Conservation (phyloP, 2,888 invertebrate genomes). For the Drosophila pegasa region DNA sequence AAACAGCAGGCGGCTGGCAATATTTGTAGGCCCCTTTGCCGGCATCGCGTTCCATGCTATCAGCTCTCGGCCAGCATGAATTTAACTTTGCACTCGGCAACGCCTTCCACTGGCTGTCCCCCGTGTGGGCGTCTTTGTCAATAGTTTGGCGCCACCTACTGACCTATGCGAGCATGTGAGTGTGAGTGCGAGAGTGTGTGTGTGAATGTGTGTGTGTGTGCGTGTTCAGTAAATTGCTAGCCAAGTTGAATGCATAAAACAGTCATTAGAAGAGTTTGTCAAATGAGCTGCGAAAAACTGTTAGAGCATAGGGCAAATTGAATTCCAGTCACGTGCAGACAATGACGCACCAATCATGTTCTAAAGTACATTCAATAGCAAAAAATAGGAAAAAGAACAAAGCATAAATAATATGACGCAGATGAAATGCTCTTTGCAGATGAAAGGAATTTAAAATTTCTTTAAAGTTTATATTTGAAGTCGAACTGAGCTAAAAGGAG, state of each 20-base stretch:
- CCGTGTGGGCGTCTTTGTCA: constrained; percentile 28
- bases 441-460: neutral
- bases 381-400: constrained; percentile 6
- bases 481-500: neutral
- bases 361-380: constrained; percentile 28
- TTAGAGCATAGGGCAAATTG: constrained; percentile 49
- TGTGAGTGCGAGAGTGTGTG: neutral
- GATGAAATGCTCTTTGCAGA: neutral
- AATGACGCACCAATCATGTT: constrained; percentile 72
- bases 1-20: constrained; percentile 47
- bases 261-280: constrained; percentile 64
- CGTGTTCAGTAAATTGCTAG: constrained; percentile 20
- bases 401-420: neutral
- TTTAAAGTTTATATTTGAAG: no score
- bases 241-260: constrained; percentile 40
- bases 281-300: constrained; percentile 60
- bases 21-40: constrained; percentile 60
- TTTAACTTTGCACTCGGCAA: constrained; percentile 37
- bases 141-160: constrained; percentile 34
- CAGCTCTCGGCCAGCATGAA: constrained; percentile 24
- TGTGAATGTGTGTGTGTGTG: neutral
- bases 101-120: constrained; percentile 23
- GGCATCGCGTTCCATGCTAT: constrained; percentile 33
- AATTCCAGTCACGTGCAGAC: constrained; percentile 70
- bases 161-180: constrained; percentile 2